phyloP scores from a whole-genome alignment of 2,113 vertebrate genomes.

The Embiotoca jacksoni region DNA sequence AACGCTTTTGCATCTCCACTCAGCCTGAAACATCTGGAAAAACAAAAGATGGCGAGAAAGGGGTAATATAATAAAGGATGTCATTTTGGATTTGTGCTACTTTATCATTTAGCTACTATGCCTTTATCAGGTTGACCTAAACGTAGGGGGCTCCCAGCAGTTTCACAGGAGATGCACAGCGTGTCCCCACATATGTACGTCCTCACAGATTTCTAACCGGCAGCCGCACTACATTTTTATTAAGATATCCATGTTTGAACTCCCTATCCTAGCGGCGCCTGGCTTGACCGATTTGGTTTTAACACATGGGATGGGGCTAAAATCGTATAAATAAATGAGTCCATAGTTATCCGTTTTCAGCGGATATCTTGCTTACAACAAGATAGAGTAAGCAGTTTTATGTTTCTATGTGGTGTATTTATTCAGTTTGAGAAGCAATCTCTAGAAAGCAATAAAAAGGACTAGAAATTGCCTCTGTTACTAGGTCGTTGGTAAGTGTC shows the following conservation, averaged over 20 bases:
- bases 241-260: background rate
- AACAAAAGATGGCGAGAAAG: slow-evolving; percentile 43
- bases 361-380: no score
- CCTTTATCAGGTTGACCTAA: slow-evolving; percentile 15
- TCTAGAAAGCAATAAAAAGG: no score
- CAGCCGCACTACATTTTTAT: background rate
- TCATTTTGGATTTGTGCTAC: slow-evolving; percentile 41
- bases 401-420: no score
- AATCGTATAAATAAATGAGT: no score
- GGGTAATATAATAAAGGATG: slow-evolving; percentile 33
- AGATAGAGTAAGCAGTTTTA: no score
- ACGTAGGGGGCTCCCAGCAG: background rate
- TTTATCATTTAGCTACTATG: slow-evolving; percentile 27
- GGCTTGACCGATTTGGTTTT: no score
- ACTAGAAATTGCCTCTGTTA: no score
- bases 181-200: background rate
- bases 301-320: no score
- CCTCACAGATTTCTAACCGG: background rate
- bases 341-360: no score
- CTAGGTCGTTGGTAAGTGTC: no score
- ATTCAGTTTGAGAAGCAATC: no score
- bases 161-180: slow-evolving; percentile 7
- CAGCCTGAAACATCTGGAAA: slow-evolving; percentile 57
- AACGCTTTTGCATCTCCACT: slow-evolving; percentile 67
- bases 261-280: no score